Conservation (phyloP, 2,797 vertebrate species). For the Nannoperca obscura region DNA sequence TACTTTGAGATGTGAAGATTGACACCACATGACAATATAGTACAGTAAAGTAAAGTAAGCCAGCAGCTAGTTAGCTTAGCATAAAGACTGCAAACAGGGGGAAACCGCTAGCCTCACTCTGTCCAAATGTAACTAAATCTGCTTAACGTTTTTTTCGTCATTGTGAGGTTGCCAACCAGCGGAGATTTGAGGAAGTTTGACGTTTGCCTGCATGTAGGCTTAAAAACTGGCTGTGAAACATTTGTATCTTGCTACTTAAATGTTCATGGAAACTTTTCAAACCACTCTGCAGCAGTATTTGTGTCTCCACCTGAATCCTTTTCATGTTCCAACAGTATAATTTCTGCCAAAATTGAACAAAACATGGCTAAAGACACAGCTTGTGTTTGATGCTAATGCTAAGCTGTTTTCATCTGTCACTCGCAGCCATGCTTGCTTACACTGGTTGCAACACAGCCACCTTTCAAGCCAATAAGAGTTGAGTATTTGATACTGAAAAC, state of each 20-base stretch:
- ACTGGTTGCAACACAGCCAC: background rate
- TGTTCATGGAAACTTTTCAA: background rate
- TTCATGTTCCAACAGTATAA: background rate
- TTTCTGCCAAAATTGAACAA: background rate
- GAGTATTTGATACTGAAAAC: background rate
- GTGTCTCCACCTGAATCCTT: background rate
- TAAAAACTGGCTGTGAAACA: background rate
- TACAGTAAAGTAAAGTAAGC: too few relatives aligned
- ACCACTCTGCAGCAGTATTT: background rate
- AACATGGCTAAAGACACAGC: background rate
- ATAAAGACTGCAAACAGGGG: too few relatives aligned
- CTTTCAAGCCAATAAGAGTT: background rate
- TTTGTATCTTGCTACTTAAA: background rate
- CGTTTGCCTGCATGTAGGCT: background rate
- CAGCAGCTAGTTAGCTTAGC: too few relatives aligned
- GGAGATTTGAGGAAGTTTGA: too few relatives aligned
- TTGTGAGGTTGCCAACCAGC: too few relatives aligned
- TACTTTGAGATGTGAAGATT: too few relatives aligned
- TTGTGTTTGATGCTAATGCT: background rate
- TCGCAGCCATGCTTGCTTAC: background rate
- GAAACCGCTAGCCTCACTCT: too few relatives aligned
- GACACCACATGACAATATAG: too few relatives aligned
- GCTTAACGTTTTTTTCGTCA: too few relatives aligned
- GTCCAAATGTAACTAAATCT: too few relatives aligned
- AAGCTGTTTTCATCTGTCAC: background rate